phyloP scores from a whole-genome alignment of 2,888 invertebrate genomes.

The Chrysolina americana region DNA sequence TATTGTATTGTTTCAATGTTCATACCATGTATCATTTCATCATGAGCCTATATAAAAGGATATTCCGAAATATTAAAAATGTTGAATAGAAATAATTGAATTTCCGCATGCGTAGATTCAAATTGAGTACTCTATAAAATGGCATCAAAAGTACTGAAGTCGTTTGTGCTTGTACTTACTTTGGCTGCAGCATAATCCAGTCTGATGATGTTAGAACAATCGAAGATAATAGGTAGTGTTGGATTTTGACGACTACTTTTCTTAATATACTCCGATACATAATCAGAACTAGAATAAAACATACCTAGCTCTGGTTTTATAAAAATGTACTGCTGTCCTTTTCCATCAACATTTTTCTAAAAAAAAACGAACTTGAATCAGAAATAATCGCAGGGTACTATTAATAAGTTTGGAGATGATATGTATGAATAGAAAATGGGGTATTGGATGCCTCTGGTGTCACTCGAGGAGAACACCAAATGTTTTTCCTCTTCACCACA shows the following conservation, averaged over 20 bases:
- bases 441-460: too few relatives aligned
- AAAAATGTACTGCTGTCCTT: slow-evolving; percentile 72
- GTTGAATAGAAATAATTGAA: background rate
- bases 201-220: slow-evolving; percentile 76
- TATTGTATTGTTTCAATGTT: too few relatives aligned
- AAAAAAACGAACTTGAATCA: slow-evolving; percentile 26
- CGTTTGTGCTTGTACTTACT: slow-evolving; percentile 63
- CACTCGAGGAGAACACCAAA: too few relatives aligned
- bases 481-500: too few relatives aligned
- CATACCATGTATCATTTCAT: too few relatives aligned
- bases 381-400: background rate
- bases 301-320: slow-evolving; percentile 78
- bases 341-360: slow-evolving; percentile 49
- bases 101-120: too few relatives aligned
- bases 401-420: too few relatives aligned
- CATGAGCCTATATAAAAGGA: too few relatives aligned
- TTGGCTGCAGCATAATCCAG: slow-evolving; percentile 80
- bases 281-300: slow-evolving; percentile 81
- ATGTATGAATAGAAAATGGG: too few relatives aligned
- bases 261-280: slow-evolving; percentile 73
- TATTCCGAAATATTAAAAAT: too few relatives aligned
- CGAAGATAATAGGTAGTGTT: slow-evolving; percentile 74
- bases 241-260: slow-evolving; percentile 68
- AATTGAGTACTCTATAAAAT: too few relatives aligned
- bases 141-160: too few relatives aligned